Conservation (phyloP, 2,888 invertebrate genomes). For the Conops quadrifasciatus region DNA sequence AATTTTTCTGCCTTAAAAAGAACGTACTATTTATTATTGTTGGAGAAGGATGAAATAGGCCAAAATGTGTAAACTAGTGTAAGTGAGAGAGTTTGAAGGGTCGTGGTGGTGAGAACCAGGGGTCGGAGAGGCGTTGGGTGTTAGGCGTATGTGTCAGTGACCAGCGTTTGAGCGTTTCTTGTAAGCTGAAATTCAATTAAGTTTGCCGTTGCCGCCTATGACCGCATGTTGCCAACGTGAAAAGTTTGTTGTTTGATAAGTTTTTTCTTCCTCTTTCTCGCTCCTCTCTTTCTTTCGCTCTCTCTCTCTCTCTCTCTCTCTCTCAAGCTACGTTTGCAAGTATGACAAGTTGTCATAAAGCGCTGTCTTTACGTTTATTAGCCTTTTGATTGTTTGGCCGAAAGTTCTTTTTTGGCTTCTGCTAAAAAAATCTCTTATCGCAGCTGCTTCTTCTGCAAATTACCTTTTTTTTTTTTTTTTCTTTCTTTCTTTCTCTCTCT, state of each 20-base stretch:
- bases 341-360: constrained; percentile 32
- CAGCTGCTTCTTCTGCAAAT: too few relatives aligned
- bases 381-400: constrained; percentile 25
- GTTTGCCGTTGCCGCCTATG: constrained; percentile 18
- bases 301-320: neutral
- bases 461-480: too few relatives aligned
- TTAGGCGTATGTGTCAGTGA: neutral
- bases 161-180: neutral
- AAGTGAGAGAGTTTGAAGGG: too few relatives aligned
- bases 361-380: constrained; percentile 33
- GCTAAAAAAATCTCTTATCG: too few relatives aligned
- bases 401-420: too few relatives aligned
- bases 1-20: too few relatives aligned
- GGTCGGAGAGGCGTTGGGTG: too few relatives aligned
- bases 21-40: too few relatives aligned
- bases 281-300: neutral
- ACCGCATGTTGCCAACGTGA: constrained; percentile 32
- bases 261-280: neutral
- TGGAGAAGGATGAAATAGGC: too few relatives aligned
- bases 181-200: constrained; percentile 32
- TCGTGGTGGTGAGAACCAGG: too few relatives aligned
- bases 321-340: neutral
- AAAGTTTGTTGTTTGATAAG: constrained; percentile 29
- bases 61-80: too few relatives aligned
- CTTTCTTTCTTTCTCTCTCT: too few relatives aligned